Evolutionary conservation across 2,113 vertebrate genomes (phyloP), one percentile per base, ranked within the genome.

Genomic region (Cinclus cinclus): DNA sequence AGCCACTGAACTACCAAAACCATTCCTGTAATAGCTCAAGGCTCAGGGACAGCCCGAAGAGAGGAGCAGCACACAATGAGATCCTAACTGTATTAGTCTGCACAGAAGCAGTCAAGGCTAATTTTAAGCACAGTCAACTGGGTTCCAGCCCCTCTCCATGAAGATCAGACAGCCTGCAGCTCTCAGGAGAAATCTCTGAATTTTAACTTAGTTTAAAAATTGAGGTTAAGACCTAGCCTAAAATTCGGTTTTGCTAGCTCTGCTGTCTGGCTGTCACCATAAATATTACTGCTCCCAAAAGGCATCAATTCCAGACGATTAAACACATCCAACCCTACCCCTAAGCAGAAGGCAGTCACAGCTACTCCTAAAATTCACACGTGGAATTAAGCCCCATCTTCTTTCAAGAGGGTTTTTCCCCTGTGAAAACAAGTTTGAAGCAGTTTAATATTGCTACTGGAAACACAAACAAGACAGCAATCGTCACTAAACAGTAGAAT

Each of bases 371-470:
- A 6, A 68, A 83, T 47, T n/a, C 52, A 31, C 5, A 31, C 6
- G 50, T 64, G 37, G 42, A 88, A 83, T 41, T 70, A 27, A 90
- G 33, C 30, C 55, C 23, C 47, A 59, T 91, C 67, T 65, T 95
- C 93, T 91, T 95, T 50, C 50, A 76, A 79, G 62, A 67, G 46
- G 15, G 17, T 10, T 95, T 65, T 35, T 52, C 24, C 59, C 83
- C 93, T 93, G 88, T 37, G 80, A 93, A 95, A 92, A 80, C 47
- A 92, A 93, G 53, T 95, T 79, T 58, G n/a, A 93, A 9, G 63
- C 50, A 74, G 47, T 86, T 95, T 85, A 95, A 77, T 90, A 89
- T 41, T 28, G 52, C 55, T 77, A 67, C 31, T 0, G 2, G n/a
- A 62, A 83, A 89, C 39, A 60, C 31, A 74, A 3, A 30, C 8